These are phyloP conservation scores for Dasysyrphus albostriatus DNA, from an alignment of 2,888 invertebrate genomes.

Conservation along the genomic window DNA sequence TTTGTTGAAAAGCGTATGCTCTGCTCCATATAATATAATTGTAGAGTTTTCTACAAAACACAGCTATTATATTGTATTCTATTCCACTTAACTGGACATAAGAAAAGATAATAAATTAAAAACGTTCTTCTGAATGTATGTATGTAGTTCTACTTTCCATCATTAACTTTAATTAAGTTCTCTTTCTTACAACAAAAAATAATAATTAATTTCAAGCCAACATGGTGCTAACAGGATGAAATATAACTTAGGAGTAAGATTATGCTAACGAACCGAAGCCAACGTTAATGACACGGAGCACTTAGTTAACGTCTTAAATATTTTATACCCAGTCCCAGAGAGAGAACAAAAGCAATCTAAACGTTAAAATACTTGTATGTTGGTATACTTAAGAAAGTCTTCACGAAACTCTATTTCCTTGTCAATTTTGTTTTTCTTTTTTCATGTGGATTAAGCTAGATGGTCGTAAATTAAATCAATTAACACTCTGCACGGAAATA, in stretches of 20 bases:
- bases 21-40: no score
- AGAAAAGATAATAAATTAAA: no score
- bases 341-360: neutral
- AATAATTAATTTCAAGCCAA: neutral
- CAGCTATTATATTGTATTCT: no score
- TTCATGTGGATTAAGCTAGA: neutral
- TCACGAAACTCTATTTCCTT: no score
- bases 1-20: no score
- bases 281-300: neutral
- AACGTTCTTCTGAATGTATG: no score
- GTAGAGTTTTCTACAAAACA: no score
- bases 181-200: no score
- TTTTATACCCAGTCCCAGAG: neutral
- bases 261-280: neutral
- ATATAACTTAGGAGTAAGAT: neutral
- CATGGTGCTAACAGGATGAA: neutral
- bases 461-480: neutral
- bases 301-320: neutral
- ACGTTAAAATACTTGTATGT: neutral
- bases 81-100: neutral
- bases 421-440: neutral
- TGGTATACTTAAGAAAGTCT: no score
- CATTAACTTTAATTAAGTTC: conserved; percentile 2
- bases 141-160: neutral
- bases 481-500: neutral